Conservation (phyloP, 1,140 invertebrate genomes). For the Oreohelix idahoensis region DNA sequence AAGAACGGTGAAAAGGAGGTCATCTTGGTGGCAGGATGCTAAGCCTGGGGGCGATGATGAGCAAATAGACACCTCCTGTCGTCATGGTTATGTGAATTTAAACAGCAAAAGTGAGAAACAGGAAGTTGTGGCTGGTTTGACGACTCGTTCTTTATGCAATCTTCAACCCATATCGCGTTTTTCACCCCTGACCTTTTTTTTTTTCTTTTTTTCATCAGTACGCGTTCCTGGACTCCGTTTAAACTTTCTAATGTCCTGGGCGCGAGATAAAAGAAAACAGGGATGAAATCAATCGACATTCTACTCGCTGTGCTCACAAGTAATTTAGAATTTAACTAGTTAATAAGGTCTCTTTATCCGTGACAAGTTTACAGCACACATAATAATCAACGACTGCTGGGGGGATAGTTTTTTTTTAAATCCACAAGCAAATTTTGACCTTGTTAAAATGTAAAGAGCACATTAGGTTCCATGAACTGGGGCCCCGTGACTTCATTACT, state of each 20-base stretch:
- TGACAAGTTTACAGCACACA: background rate
- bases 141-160: background rate
- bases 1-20: background rate
- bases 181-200: background rate
- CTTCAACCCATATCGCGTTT: background rate
- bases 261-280: background rate
- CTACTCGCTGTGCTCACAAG: background rate
- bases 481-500: background rate
- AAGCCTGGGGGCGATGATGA: slow-evolving; percentile 18
- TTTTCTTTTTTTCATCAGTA: background rate
- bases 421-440: slow-evolving; percentile 10
- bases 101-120: background rate
- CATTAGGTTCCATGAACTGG: background rate
- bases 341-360: background rate
- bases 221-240: background rate
- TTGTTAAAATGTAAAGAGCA: background rate
- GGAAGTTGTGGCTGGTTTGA: background rate
- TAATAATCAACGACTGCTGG: background rate
- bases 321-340: background rate
- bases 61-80: slow-evolving; percentile 27
- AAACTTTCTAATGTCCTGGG: background rate
- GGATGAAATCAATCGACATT: background rate
- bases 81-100: slow-evolving; percentile 31
- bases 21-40: background rate
- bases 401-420: background rate